Evolutionary conservation across 2,797 vertebrate species (phyloP).

Genomic region (Siniperca scherzeri): DNA sequence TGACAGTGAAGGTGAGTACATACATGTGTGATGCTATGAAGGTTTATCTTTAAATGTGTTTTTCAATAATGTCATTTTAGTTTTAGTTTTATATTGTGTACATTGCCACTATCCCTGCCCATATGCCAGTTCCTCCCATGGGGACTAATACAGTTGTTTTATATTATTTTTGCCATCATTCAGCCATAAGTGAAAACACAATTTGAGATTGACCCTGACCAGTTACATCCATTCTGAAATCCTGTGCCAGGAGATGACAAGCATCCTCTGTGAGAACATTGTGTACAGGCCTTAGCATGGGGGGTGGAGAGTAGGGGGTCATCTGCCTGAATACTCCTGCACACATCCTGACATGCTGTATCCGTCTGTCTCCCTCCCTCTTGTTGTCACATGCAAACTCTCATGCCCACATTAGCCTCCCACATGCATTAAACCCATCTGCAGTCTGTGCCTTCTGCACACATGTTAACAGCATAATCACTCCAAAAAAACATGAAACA

Average conservation of each 20-base stretch:
- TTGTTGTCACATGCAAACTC: conserved; percentile 63
- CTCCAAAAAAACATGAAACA: conserved; percentile 58
- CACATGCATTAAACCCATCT: conserved; percentile 64
- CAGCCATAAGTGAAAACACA: conserved; percentile 11
- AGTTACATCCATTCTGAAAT: conserved; percentile 66
- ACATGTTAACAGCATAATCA: conserved; percentile 57
- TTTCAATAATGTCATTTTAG: not conserved
- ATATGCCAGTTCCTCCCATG: not conserved
- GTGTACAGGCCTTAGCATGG: conserved; percentile 54
- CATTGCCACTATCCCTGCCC: not conserved
- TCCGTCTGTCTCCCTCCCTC: conserved; percentile 52
- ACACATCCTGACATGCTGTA: conserved; percentile 67
- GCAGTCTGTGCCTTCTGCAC: conserved; percentile 44
- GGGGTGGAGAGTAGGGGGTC: conserved; percentile 46
- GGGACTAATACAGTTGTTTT: conserved; percentile 6
- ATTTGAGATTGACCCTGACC: conserved; percentile 59
- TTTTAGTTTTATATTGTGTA: not conserved
- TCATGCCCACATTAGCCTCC: conserved; percentile 59
- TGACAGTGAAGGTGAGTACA: not conserved
- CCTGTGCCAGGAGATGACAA: conserved; percentile 81
- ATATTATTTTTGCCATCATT: conserved; percentile 9
- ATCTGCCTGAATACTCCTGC: conserved; percentile 63
- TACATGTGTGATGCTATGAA: not conserved
- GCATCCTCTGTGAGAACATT: conserved; percentile 67
- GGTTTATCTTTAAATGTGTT: not conserved